Base-by-base conservation (phyloP, 1,140 invertebrate genomes). In the silkworm (Bombyx mori) region DNA sequence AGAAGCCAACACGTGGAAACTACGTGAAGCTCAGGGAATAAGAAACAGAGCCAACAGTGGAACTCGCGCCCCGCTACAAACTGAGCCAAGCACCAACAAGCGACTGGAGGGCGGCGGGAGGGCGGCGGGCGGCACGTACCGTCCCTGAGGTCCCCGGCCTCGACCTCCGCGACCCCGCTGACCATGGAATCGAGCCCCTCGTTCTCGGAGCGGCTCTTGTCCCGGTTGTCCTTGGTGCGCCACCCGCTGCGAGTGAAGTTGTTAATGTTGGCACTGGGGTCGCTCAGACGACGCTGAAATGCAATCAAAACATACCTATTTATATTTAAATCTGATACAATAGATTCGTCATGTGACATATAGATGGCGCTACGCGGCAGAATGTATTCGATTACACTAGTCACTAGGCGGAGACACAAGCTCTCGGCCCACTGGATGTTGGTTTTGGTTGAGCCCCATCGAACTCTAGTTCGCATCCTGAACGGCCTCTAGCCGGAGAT, bases 241-340 rank as follows among this genome's bases (percentile, higher is more conserved):
- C 94, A 95, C 0, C 93, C 93, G 58, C 95, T 94, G 44, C 95
- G 91, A 8, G 95, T 92, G 76, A 95, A 97, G 73, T 94, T 95
- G 75, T 96, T 95, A n/a, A 98, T 88, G 86, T 97, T 97, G 10
- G 95, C 93, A 82, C 96, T 97, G 3, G 97, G 97, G 89, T 99
- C 97, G 77, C 96, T 98, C 64, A 98, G 90, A 47, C 97, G 91
- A 54, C 97, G 90, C 88, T 98, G 94, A 1, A 76, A 79, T 22
- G 7, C 8, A 7, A 7, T 12, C 12, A 7, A 7, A 7, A 22
- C 44, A 10, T 42, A 53, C 52, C 22, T 49, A 49, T 12, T 2
- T 22, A 49, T 6, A n/a, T 49, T 7, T 49, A 8, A 12, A 49
- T 47, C 8, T 47, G n/a, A 3, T 35, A 35, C 2, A 35, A 35